These are phyloP conservation scores for Typhlichthys subterraneus DNA, from an alignment of 2,797 vertebrate genomes.

Conservation along the genomic window DNA sequence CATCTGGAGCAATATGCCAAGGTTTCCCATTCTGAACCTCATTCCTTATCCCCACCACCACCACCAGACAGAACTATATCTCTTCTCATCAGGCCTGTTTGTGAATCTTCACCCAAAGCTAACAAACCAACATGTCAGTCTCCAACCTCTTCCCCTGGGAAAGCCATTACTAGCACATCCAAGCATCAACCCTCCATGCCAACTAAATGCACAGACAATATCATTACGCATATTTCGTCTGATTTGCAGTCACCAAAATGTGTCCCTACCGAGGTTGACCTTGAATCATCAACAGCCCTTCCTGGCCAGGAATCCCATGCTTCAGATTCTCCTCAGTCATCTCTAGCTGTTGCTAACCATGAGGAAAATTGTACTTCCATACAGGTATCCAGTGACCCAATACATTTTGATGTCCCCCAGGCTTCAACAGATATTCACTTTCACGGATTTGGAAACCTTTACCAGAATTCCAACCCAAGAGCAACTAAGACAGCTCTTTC, in stretches of 20 bases:
- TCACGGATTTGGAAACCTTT: constrained; percentile 55
- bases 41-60: constrained; percentile 75
- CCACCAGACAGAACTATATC: constrained; percentile 85
- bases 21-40: constrained; percentile 46
- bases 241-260: constrained; percentile 66
- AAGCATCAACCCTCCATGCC: constrained; percentile 46
- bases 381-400: constrained; percentile 70
- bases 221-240: constrained; percentile 54
- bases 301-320: constrained; percentile 55
- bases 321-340: constrained; percentile 38
- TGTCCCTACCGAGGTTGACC: constrained; percentile 56
- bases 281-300: constrained; percentile 50
- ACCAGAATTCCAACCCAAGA: constrained; percentile 74
- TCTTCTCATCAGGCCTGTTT: constrained; percentile 75
- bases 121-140: constrained; percentile 50
- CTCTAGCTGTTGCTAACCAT: constrained; percentile 42
- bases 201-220: constrained; percentile 42
- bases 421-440: constrained; percentile 60
- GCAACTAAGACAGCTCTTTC: constrained; percentile 78
- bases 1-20: constrained; percentile 72
- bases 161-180: constrained; percentile 44
- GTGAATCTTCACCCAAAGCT: constrained; percentile 59
- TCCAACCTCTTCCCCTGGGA: constrained; percentile 58
- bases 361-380: constrained; percentile 55
- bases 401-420: constrained; percentile 75